Percentiles rank a stretch among this genome's conserved stretches.
These are phyloP conservation scores for Pangasius larnaudii DNA, from an alignment of 2,797 vertebrate genomes.

Conservation along the genomic window DNA sequence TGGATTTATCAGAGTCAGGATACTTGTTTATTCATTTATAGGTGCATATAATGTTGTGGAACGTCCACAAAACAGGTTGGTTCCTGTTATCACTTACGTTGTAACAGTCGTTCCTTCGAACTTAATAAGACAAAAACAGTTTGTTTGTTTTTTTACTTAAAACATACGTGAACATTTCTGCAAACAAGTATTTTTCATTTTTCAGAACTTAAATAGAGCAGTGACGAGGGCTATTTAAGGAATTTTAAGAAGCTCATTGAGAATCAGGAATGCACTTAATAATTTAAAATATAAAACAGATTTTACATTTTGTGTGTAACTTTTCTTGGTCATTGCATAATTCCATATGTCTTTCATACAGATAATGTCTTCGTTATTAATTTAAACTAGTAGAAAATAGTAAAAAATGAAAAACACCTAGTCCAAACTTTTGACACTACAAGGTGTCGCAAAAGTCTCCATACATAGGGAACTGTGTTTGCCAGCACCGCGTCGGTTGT, in stretches of 20 bases:
- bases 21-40: not conserved
- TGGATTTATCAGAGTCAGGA: not conserved
- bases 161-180: not conserved
- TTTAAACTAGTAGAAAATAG: not conserved
- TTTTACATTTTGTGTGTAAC: not conserved
- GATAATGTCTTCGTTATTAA: not conserved
- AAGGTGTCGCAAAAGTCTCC: too few species aligned
- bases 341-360: not conserved
- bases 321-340: not conserved
- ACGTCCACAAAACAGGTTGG: not conserved
- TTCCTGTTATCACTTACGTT: not conserved
- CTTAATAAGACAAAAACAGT: too few species aligned
- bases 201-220: not conserved
- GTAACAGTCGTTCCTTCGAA: not conserved
- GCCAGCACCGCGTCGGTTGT: too few species aligned
- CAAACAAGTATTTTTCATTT: not conserved
- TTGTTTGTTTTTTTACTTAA: too few species aligned
- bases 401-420: not conserved
- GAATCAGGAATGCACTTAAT: not conserved
- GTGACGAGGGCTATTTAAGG: not conserved
- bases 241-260: not conserved
- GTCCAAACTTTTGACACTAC: not conserved
- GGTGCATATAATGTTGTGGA: not conserved
- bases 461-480: too few species aligned
- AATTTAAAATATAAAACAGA: not conserved